Evolutionary conservation across 2,113 vertebrate genomes (phyloP).

Genomic region (Oncorhynchus kisutch): DNA sequence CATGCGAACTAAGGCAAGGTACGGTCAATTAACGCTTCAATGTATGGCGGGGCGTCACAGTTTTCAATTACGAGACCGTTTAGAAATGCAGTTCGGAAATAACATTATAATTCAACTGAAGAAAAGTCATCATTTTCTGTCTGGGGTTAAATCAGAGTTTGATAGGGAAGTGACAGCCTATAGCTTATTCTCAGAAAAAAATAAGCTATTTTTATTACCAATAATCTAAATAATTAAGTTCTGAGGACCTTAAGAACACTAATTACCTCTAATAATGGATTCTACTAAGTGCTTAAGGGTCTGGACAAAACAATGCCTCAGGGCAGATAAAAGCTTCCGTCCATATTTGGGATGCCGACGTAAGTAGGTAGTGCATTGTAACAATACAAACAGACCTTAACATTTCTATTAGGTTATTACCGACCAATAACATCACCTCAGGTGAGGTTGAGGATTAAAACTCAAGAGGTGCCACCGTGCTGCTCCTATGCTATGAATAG

Average conservation of each 20-base stretch:
- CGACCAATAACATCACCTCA: not conserved
- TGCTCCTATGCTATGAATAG: constrained; percentile 12
- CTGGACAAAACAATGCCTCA: constrained; percentile 6
- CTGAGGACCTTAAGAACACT: not conserved
- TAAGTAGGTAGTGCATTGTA: not conserved
- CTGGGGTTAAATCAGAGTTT: constrained; percentile 29
- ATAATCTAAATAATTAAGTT: not conserved
- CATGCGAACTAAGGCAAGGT: constrained; percentile 26
- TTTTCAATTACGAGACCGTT: constrained; percentile 35
- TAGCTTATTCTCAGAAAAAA: not conserved
- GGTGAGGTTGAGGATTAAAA: not conserved
- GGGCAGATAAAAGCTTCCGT: constrained; percentile 1
- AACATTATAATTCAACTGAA: constrained; percentile 20
- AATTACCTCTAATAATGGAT: constrained; percentile 23
- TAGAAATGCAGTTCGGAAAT: constrained; percentile 36
- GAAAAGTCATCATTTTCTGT: constrained; percentile 12
- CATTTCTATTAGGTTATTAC: not conserved
- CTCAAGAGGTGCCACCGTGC: not conserved
- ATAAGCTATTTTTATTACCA: not conserved
- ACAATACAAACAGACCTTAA: not conserved
- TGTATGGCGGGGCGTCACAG: not conserved
- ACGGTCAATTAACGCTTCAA: constrained; percentile 55
- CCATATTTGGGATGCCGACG: not conserved
- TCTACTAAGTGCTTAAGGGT: constrained; percentile 14
- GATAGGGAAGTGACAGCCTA: constrained; percentile 19